Base-by-base conservation (phyloP, 2,797 vertebrate genomes). In the Sciaenops ocellatus region DNA sequence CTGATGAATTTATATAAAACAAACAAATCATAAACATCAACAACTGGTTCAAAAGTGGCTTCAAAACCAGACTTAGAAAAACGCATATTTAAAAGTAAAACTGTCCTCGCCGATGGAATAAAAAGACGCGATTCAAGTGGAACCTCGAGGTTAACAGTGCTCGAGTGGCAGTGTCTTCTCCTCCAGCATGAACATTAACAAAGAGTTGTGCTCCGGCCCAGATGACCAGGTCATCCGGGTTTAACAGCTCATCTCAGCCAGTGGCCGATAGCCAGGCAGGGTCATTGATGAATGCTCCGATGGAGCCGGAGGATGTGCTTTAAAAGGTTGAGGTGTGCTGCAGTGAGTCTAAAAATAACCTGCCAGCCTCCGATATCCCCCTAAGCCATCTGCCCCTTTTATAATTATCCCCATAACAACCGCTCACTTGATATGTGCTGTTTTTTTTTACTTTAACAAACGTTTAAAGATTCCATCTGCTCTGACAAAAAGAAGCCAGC, bases 371-470 rank as follows among this genome's bases (percentile, higher is more conserved):
- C 65, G 72, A 90, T 86, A 87, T 75, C 63, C 84, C 87, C 87
- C 61, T 20, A 60, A 89, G 87, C 88, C 92, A 93, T 91, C 91
- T 93, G 92, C 85, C 89, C 84, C 86, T 80, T 90, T 92, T 86
- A 89, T 82, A 92, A 92, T 86, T 75, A 92, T 94, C 87, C 88
- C 91, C 90, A 90, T 92, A 94, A 95, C 93, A 93, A 93, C 93
- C 84, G 78, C 87, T 90, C 87, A 46, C 75, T 80, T 83, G 85
- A 90, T 88, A 79, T 85, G 82, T 66, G 85, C 88, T 79, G 78
- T 90, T 76, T 87, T 90, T 76, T 87, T 87, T 76, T 72, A 70
- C 77, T 70, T 85, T 72, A 71, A 77, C 54, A n/a, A 73, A 81
- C 28, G 44, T 76, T 61, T 78, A 69, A 80, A 88, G 66, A 85